Base-by-base conservation (phyloP, 1,140 invertebrate genomes). In the Mesaphorura yosii region DNA sequence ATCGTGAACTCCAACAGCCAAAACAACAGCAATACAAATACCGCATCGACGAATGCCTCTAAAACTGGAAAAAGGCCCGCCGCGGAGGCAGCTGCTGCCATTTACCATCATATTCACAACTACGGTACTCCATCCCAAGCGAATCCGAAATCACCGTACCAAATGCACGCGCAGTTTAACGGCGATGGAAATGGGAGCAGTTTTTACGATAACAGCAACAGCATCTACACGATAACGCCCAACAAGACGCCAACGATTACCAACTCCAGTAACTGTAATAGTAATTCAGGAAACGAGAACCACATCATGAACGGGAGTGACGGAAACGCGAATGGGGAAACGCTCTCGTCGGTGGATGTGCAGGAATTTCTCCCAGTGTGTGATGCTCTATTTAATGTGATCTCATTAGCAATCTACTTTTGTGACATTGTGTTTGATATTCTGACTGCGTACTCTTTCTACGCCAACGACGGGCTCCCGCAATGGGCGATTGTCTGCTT, bases 381-480 rank as follows among this genome's bases (percentile, higher is more conserved):
- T 47, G 59, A 62, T 31, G 55, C 59, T 40, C 73, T 90, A 6
- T 91, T 91, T 73, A 90, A 90, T 69, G 84, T 91, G 67, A 87
- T 90, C 55, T 89, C 86, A 12, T 71, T 91, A 44, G 84, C 84
- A n/a, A 84, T 83, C 2, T 89, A 90, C 68, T 91, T 91, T 70
- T 90, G 86, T 72, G 86, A 89, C 74, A 78, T 89, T 39, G 85
- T 89, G 2, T 91, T 91, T 66, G 86, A 90, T 68, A 74, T 88
- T 28, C 78, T 88, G 34, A 83, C 86, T 73, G 78, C 82, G 15
- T 88, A 88, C 69, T 84, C 85, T 6, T 70, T 89, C 4, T 82
- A 82, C 55, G n/a, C n/a, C n/a, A 75, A 82, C 2, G 73, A 76
- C 38, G 73, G 77, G 38, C 69, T 78, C 66, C 70, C 71, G 62